Conservation (phyloP, 2,888 invertebrate genomes). For the Thelaira solivaga region DNA sequence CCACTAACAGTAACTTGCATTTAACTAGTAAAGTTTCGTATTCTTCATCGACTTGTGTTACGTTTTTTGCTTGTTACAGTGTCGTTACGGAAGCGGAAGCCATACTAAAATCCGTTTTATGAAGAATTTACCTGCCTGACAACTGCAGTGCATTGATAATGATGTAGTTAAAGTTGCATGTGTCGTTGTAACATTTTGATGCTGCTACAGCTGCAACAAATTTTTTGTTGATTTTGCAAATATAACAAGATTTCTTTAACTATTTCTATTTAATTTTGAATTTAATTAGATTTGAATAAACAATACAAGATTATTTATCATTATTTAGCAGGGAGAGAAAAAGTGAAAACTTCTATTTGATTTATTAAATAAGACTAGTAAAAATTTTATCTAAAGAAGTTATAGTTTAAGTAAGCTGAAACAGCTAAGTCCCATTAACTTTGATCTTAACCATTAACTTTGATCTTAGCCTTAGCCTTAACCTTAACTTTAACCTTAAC, state of each 20-base stretch:
- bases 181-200: neutral
- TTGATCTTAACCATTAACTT: no score
- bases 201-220: neutral
- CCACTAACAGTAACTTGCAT: slow-evolving; percentile 15
- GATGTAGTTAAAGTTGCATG: slow-evolving; percentile 34
- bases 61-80: slow-evolving; percentile 8
- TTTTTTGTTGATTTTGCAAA: neutral
- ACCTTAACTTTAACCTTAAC: no score
- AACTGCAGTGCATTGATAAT: slow-evolving; percentile 17
- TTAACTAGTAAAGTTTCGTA: slow-evolving; percentile 25
- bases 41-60: slow-evolving; percentile 6
- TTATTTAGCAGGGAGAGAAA: no score
- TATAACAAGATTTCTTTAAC: neutral
- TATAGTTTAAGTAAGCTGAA: no score
- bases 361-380: no score
- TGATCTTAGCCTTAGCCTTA: no score
- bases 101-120: slow-evolving; percentile 54
- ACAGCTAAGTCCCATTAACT: no score
- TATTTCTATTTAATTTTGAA: slow-evolving; percentile 15
- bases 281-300: slow-evolving; percentile 33
- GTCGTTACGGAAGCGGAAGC: slow-evolving; percentile 61
- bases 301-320: no score
- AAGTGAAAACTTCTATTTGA: no score
- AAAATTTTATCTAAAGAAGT: no score
- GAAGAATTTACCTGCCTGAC: slow-evolving; percentile 47